Conservation (phyloP, 1,140 invertebrate genomes). For the Drosophila kohkoa region DNA sequence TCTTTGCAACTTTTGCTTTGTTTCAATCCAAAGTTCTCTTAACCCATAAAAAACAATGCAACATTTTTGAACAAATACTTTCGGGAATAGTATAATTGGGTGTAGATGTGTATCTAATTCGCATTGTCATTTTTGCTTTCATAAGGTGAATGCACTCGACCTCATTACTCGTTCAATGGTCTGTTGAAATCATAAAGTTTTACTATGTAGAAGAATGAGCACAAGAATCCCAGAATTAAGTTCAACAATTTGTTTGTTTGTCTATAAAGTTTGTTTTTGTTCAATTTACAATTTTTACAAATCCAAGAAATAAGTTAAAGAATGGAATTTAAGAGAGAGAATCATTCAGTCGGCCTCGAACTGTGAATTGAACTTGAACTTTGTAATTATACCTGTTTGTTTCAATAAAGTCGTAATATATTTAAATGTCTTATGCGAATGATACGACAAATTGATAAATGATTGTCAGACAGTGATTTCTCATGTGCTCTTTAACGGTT, state of each 20-base stretch:
- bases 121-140: not conserved
- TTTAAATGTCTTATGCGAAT: conserved; percentile 1
- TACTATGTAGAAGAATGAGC: not conserved
- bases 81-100: not conserved
- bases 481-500: conserved; percentile 46
- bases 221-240: no score
- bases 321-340: not conserved
- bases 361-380: conserved; percentile 25
- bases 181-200: not conserved
- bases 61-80: conserved; percentile 4
- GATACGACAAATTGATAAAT: conserved; percentile 30
- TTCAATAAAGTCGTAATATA: conserved; percentile 17
- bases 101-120: not conserved
- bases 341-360: not conserved
- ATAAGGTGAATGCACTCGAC: not conserved
- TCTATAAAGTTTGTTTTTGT: no score
- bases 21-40: conserved; percentile 17
- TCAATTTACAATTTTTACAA: no score
- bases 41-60: conserved; percentile 8
- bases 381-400: conserved; percentile 42
- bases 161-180: not conserved
- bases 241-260: no score
- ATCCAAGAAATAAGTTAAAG: no score
- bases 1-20: not conserved
- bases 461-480: conserved; percentile 49